phyloP scores from a whole-genome alignment of 2,797 vertebrate species.

The Oryzias sinensis region DNA sequence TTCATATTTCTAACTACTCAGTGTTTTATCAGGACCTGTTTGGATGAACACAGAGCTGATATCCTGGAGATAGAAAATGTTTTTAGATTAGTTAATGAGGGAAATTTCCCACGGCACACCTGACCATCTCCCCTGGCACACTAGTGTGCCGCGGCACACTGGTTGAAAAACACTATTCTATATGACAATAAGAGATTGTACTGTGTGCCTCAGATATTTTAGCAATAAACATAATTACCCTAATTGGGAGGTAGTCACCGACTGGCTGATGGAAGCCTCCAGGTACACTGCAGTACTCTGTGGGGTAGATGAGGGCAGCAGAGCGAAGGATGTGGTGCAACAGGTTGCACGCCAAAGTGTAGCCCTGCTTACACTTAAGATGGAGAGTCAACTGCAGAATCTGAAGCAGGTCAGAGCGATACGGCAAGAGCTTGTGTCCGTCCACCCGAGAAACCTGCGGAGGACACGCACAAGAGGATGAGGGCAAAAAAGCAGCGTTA shows the following conservation, averaged over 20 bases:
- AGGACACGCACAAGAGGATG: not conserved
- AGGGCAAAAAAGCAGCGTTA: not conserved
- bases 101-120: no score
- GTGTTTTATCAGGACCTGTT: no score
- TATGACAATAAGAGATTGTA: not conserved
- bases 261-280: constrained; percentile 89
- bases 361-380: constrained; percentile 96
- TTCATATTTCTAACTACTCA: no score
- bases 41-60: no score
- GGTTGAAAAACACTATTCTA: no score
- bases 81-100: no score
- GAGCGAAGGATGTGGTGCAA: constrained; percentile 94
- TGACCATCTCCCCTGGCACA: no score
- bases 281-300: constrained; percentile 95
- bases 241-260: constrained; percentile 92
- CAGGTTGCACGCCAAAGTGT: constrained; percentile 93
- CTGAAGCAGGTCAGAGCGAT: constrained; percentile 88
- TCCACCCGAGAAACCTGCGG: constrained; percentile 91
- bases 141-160: no score
- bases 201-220: not conserved
- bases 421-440: constrained; percentile 89
- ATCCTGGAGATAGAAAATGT: no score
- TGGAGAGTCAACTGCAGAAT: constrained; percentile 91
- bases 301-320: constrained; percentile 91
- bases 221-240: constrained; percentile 72